Evolutionary conservation across 2,113 vertebrate species (phyloP).

Genomic region (Megaceryle maxima): DNA sequence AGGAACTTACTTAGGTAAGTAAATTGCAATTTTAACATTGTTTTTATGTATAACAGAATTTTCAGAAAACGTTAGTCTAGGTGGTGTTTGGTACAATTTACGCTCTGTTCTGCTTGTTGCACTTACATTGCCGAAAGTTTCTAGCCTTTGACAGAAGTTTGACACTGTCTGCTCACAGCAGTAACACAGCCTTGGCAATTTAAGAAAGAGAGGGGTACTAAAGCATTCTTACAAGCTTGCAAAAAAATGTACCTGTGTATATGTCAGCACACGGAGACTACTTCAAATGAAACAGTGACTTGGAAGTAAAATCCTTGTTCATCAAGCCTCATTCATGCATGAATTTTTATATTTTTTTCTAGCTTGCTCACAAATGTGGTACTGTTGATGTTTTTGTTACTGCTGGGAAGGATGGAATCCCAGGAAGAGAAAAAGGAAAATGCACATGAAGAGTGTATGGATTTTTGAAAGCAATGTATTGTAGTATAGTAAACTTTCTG

Average conservation of each 20-base stretch:
- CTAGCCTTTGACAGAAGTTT: neutral
- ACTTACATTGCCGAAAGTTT: neutral
- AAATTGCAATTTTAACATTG: constrained; percentile 40
- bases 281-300: neutral
- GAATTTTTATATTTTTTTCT: neutral
- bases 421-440: neutral
- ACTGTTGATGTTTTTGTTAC: neutral
- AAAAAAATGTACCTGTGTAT: neutral
- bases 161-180: neutral
- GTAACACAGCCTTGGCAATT: neutral
- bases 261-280: neutral
- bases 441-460: neutral
- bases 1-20: constrained; percentile 82
- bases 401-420: neutral
- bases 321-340: neutral
- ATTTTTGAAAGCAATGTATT: neutral
- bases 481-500: neutral
- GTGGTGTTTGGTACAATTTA: neutral
- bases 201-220: neutral
- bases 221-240: neutral
- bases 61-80: neutral
- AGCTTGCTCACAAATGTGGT: neutral
- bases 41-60: neutral
- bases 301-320: constrained; percentile 4
- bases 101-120: neutral